These are phyloP conservation scores for Ictinia mississippiensis DNA, from an alignment of 2,797 vertebrate species.

Conservation along the genomic window DNA sequence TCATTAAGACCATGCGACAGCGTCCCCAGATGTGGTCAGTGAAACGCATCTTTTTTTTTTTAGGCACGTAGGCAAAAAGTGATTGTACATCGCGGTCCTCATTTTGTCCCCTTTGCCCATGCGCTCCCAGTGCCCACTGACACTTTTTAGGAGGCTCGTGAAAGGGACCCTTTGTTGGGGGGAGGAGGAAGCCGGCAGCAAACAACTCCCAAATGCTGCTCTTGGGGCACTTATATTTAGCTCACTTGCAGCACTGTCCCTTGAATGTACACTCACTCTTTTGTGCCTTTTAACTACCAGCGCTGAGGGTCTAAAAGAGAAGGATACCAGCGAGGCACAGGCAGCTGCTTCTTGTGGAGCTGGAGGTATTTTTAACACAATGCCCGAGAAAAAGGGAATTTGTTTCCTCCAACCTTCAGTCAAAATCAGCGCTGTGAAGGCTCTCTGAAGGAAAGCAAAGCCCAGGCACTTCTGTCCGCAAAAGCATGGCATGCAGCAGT, in stretches of 20 bases:
- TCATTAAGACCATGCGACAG: not conserved
- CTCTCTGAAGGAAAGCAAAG: not conserved
- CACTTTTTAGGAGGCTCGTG: not conserved
- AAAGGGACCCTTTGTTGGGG: conserved; percentile 34
- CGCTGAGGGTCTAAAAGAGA: not conserved
- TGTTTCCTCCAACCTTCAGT: conserved; percentile 8
- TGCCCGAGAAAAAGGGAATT: not conserved
- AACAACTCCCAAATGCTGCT: not conserved
- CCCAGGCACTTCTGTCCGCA: not conserved
- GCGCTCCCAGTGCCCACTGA: not conserved
- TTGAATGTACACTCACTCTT: not conserved
- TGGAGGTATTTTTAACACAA: conserved; percentile 37
- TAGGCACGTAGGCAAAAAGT: not conserved
- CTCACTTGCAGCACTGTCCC: not conserved
- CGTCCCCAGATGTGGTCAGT: not conserved
- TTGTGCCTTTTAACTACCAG: conserved; percentile 36
- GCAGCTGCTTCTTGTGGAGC: not conserved
- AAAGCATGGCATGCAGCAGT: not conserved
- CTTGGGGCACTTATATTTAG: conserved; percentile 53
- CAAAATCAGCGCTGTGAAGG: not conserved
- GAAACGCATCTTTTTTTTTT: not conserved
- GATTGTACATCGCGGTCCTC: not conserved
- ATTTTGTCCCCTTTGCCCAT: not conserved
- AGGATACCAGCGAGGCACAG: not conserved
- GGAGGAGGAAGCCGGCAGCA: not conserved